Evolutionary conservation across 2,113 vertebrate genomes (phyloP).

Genomic region (Sturnira hondurensis): DNA sequence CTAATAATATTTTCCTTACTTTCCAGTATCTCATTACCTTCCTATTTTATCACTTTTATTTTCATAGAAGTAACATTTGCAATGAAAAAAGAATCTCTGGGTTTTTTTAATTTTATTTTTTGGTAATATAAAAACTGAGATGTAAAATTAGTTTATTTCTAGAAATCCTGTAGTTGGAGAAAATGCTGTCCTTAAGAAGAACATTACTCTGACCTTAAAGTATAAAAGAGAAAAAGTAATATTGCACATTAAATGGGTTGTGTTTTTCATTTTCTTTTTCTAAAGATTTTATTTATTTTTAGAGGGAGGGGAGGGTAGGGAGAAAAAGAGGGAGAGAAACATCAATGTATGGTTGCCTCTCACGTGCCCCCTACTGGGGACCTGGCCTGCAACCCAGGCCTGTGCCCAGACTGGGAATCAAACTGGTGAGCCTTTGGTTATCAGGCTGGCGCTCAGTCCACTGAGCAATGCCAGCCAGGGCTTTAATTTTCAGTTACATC

Average conservation of each 20-base stretch:
- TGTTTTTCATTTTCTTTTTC: not conserved
- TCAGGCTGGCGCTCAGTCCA: no score
- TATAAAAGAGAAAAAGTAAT: not conserved
- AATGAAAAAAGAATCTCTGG: not conserved
- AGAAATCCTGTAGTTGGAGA: slow-evolving; percentile 2
- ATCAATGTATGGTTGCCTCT: no score
- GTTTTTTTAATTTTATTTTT: not conserved
- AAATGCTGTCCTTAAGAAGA: not conserved
- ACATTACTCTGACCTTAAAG: not conserved
- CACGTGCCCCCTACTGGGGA: no score
- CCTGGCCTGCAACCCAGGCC: no score
- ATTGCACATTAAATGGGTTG: not conserved
- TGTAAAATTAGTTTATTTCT: slow-evolving; percentile 21
- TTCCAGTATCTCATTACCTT: not conserved
- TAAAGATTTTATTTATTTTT: no score
- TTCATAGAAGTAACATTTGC: not conserved
- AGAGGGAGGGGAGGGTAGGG: no score
- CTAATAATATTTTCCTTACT: slow-evolving; percentile 1
- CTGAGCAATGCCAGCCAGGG: no score
- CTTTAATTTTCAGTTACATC: no score
- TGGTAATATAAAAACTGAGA: not conserved
- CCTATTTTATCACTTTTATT: slow-evolving; percentile 23
- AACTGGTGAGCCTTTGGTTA: no score
- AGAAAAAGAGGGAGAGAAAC: no score
- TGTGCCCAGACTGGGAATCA: no score